Percentiles rank a stretch among this genome's conserved stretches.
These are phyloP conservation scores for Campylorhamphus procurvoides DNA, from an alignment of 2,113 vertebrate species.

Conservation along the genomic window DNA sequence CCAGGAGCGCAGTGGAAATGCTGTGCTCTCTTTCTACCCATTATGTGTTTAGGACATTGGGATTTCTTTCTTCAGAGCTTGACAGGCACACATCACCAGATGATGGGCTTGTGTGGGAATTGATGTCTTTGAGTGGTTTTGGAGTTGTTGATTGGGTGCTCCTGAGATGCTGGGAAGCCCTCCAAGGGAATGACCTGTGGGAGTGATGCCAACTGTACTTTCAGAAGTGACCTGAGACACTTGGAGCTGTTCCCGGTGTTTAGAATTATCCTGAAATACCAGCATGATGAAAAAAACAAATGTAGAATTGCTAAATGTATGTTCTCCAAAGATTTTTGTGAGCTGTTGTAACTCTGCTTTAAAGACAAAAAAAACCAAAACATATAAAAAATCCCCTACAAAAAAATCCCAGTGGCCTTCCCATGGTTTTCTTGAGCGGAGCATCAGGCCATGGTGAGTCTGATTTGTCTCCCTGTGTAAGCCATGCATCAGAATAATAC, in stretches of 20 bases:
- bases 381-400: not conserved
- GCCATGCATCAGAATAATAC: not conserved
- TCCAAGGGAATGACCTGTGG: slow-evolving; percentile 55
- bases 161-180: not conserved
- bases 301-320: slow-evolving; percentile 43
- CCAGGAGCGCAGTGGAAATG: not conserved
- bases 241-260: not conserved
- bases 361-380: not conserved
- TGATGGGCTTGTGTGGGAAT: not conserved
- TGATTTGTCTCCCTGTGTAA: not conserved
- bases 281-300: slow-evolving; percentile 52
- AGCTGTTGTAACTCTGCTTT: not conserved
- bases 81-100: not conserved
- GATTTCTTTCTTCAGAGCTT: not conserved
- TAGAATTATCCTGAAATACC: slow-evolving; percentile 30
- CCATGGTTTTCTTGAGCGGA: not conserved
- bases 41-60: not conserved
- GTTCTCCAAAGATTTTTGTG: not conserved
- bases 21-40: not conserved
- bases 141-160: not conserved
- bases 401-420: not conserved
- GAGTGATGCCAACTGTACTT: slow-evolving; percentile 48
- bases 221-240: slow-evolving; percentile 42
- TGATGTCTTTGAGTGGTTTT: not conserved
- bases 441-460: not conserved